Conservation (phyloP, 64 coral and sea anemone species). For the Trachythela sp. region DNA sequence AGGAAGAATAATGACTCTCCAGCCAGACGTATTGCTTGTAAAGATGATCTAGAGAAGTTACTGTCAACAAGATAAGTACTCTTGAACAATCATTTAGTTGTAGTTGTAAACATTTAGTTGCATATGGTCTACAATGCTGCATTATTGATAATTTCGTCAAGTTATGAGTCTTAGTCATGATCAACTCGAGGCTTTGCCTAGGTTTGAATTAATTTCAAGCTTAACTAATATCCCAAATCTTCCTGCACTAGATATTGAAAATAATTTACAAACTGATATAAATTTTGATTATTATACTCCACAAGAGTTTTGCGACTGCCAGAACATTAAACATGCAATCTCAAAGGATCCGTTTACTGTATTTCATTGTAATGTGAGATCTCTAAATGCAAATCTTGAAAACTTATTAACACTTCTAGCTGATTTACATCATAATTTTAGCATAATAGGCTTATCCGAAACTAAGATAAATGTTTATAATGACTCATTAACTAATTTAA, state of each 20-base stretch:
- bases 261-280: slow-evolving; percentile 13
- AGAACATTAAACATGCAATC: background rate
- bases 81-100: too few species aligned
- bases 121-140: too few species aligned
- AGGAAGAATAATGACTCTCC: background rate
- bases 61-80: too few species aligned
- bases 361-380: slow-evolving; percentile 30
- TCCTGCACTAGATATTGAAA: background rate
- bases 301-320: background rate
- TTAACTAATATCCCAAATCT: slow-evolving; percentile 9
- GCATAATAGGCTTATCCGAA: background rate
- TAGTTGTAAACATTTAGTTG: too few species aligned
- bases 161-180: too few species aligned
- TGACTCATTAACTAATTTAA: background rate
- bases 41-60: too few species aligned
- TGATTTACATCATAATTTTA: background rate
- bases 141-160: too few species aligned
- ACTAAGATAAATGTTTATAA: background rate
- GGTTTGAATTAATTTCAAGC: too few species aligned
- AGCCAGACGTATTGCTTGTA: slow-evolving; percentile 1
- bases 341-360: slow-evolving; percentile 17
- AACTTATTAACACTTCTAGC: background rate
- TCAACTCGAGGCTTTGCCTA: too few species aligned
- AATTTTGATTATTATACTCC: slow-evolving; percentile 41
- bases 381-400: background rate